Percentiles rank a stretch among this genome's conserved stretches.
phyloP scores from a whole-genome alignment of 92 coral and sea anemone genomes.

The Zoanthus solanderi region DNA sequence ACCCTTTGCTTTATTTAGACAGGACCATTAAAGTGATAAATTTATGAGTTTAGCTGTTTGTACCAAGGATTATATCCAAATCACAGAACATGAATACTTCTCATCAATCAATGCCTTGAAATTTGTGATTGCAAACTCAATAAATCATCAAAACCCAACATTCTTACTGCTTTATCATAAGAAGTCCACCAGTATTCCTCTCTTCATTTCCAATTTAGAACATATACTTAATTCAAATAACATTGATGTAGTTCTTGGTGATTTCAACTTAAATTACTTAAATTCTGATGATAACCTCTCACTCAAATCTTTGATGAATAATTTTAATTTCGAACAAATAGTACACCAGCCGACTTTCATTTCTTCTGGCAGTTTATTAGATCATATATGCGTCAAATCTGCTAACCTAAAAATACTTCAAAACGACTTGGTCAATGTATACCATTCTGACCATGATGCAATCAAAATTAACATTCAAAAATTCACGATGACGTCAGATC shows the following conservation, averaged over 20 bases:
- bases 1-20: slow-evolving; percentile 55
- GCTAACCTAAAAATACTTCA: slow-evolving; percentile 40
- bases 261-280: slow-evolving; percentile 40
- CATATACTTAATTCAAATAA: slow-evolving; percentile 40
- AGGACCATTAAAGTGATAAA: slow-evolving; percentile 50
- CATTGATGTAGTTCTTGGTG: slow-evolving; percentile 46
- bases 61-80: slow-evolving; percentile 42
- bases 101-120: slow-evolving; percentile 52
- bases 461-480: slow-evolving; percentile 56
- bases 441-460: slow-evolving; percentile 77
- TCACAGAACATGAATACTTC: slow-evolving; percentile 54
- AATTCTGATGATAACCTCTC: slow-evolving; percentile 42
- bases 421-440: slow-evolving; percentile 55
- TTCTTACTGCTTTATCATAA: slow-evolving; percentile 52
- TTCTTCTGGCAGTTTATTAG: slow-evolving; percentile 67
- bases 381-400: slow-evolving; percentile 63
- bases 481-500: slow-evolving; percentile 28
- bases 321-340: slow-evolving; percentile 34
- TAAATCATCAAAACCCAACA: slow-evolving; percentile 25
- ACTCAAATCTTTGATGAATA: slow-evolving; percentile 36
- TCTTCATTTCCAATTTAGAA: slow-evolving; percentile 39
- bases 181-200: slow-evolving; percentile 37
- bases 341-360: slow-evolving; percentile 58
- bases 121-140: slow-evolving; percentile 33
- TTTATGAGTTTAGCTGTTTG: slow-evolving; percentile 57